These are phyloP conservation scores for Cynocephalus volans DNA, from an alignment of 2,113 vertebrate genomes.

Conservation along the genomic window DNA sequence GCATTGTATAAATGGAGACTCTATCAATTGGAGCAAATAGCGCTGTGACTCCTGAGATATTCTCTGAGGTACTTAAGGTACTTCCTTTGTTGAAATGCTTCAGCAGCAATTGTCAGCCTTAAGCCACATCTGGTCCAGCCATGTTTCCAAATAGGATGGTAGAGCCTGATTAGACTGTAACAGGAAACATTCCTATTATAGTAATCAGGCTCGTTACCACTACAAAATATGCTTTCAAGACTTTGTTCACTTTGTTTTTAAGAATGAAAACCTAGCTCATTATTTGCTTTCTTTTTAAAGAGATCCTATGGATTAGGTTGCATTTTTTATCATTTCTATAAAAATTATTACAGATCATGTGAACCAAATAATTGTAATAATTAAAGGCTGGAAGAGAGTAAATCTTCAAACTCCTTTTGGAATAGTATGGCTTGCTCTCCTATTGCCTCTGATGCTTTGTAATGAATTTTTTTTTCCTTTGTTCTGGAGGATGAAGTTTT, in stretches of 20 bases:
- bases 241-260: background rate
- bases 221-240: background rate
- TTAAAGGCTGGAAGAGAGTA: background rate
- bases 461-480: background rate
- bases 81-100: background rate
- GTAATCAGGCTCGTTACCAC: background rate
- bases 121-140: background rate
- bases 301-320: background rate
- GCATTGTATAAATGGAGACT: background rate
- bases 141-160: background rate
- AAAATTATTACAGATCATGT: background rate
- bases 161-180: background rate
- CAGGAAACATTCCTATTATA: rapidly evolving
- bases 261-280: background rate
- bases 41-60: background rate
- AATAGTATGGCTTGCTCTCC: background rate
- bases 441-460: background rate
- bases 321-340: background rate
- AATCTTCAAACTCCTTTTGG: background rate
- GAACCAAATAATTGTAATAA: background rate
- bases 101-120: background rate
- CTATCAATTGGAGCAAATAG: background rate
- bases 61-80: background rate
- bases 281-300: slow-evolving; percentile 22
- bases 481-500: background rate